Percentiles rank a stretch among this genome's conserved stretches.
phyloP scores from a whole-genome alignment of 2,113 vertebrate genomes.

The Eublepharis macularius region DNA sequence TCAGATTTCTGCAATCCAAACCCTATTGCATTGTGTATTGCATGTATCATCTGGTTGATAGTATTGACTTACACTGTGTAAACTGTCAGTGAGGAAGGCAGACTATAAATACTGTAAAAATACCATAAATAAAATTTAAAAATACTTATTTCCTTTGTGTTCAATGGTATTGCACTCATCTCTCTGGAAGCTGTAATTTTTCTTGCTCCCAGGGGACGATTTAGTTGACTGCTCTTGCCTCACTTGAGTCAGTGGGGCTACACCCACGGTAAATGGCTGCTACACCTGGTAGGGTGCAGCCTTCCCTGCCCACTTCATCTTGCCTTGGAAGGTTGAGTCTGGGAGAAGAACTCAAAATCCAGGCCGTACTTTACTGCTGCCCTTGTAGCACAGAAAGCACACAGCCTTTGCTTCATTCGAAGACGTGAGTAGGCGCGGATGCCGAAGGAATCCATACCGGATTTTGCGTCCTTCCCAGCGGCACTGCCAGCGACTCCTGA shows the following conservation, averaged over 20 bases:
- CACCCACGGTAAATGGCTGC: not conserved
- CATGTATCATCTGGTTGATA: no score
- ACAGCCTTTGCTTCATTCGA: not conserved
- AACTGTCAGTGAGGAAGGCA: no score
- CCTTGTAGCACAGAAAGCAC: not conserved
- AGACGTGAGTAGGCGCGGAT: not conserved
- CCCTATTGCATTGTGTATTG: no score
- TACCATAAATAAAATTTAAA: no score
- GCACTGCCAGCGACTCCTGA: conserved; percentile 5
- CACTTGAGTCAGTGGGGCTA: not conserved
- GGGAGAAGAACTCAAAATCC: not conserved
- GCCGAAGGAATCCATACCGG: conserved; percentile 7
- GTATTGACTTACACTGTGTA: no score
- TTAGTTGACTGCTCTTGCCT: not conserved
- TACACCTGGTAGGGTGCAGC: not conserved
- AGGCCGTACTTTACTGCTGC: not conserved
- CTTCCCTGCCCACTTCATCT: no score
- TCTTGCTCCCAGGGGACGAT: not conserved
- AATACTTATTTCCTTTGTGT: not conserved
- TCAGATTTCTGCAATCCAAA: no score
- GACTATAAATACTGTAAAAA: no score
- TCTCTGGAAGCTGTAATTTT: not conserved
- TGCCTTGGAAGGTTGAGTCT: not conserved
- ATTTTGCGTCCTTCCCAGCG: conserved; percentile 38
- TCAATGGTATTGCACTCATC: not conserved